Percentiles rank a stretch among this genome's conserved stretches.
Evolutionary conservation across 2,113 vertebrate genomes (phyloP).

Genomic region (Leptodactylus fuscus): DNA sequence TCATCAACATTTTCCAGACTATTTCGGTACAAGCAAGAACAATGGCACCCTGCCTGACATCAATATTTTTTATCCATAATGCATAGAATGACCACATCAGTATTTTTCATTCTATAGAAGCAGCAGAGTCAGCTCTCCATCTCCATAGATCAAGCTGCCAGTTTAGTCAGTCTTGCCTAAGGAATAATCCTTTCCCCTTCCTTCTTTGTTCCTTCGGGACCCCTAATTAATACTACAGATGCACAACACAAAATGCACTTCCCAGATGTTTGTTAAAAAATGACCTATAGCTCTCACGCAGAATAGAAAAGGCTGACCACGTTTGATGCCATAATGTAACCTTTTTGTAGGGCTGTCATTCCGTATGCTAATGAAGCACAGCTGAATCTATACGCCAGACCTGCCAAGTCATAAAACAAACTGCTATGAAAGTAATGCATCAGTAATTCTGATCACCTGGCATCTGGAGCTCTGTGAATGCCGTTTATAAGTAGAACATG

Average conservation of each 20-base stretch:
- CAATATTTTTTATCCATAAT: slow-evolving; percentile 41
- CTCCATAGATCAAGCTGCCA: slow-evolving; percentile 69
- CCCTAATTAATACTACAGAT: slow-evolving; percentile 65
- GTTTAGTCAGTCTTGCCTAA: slow-evolving; percentile 65
- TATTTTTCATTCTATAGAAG: slow-evolving; percentile 60
- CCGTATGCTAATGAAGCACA: slow-evolving; percentile 57
- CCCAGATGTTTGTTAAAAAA: slow-evolving; percentile 64
- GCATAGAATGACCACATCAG: slow-evolving; percentile 31
- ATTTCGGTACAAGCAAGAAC: slow-evolving; percentile 13
- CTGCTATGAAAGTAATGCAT: slow-evolving; percentile 60
- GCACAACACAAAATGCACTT: slow-evolving; percentile 50
- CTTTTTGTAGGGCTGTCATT: slow-evolving; percentile 57
- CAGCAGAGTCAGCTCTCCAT: slow-evolving; percentile 72
- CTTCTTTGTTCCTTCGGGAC: slow-evolving; percentile 63
- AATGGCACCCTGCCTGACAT: slow-evolving; percentile 24
- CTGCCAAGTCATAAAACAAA: slow-evolving; percentile 63
- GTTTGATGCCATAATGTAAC: not conserved
- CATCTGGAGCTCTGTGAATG: slow-evolving; percentile 60
- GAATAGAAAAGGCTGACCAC: slow-evolving; percentile 28
- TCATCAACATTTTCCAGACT: slow-evolving; percentile 13
- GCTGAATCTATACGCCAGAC: slow-evolving; percentile 58
- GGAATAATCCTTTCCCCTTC: slow-evolving; percentile 60
- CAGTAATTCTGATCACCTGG: slow-evolving; percentile 63
- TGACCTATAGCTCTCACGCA: slow-evolving; percentile 57
- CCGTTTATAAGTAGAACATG: slow-evolving; percentile 57